These are phyloP conservation scores for Monopterus albus DNA, from an alignment of 2,113 vertebrate species.

Conservation along the genomic window DNA sequence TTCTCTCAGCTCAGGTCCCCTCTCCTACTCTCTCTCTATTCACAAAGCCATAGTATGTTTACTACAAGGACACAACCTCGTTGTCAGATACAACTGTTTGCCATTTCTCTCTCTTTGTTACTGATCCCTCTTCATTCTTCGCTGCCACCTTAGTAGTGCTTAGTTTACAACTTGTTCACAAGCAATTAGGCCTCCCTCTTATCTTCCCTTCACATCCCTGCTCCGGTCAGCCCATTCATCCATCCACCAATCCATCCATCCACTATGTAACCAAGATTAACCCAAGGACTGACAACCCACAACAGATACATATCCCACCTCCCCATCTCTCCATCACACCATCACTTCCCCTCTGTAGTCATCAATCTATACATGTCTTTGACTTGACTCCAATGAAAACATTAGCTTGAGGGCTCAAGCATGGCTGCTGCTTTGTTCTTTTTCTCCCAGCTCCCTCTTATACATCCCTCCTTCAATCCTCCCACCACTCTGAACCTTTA, in stretches of 20 bases:
- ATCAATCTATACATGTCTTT: constrained; percentile 25
- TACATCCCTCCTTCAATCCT: background rate
- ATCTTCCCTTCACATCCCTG: constrained; percentile 40
- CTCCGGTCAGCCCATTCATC: constrained; percentile 36
- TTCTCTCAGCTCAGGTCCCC: constrained; percentile 12
- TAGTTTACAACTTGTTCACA: constrained; percentile 63
- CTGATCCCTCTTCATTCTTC: constrained; percentile 37
- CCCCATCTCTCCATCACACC: constrained; percentile 14
- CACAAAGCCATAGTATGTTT: constrained; percentile 42
- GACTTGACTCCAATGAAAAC: constrained; percentile 37
- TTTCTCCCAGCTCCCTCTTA: background rate
- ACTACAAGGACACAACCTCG: constrained; percentile 59
- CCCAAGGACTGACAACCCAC: constrained; percentile 45
- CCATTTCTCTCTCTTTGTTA: constrained; percentile 25
- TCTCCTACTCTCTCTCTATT: constrained; percentile 4
- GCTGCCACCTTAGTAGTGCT: constrained; percentile 24
- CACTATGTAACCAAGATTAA: constrained; percentile 36
- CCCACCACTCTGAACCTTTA: background rate
- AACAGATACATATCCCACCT: constrained; percentile 31
- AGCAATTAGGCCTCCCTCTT: constrained; percentile 54
- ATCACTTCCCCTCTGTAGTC: constrained; percentile 27
- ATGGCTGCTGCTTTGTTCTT: constrained; percentile 4
- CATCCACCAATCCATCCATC: constrained; percentile 49
- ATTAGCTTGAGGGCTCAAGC: constrained; percentile 31
- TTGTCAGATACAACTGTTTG: constrained; percentile 37